Percentiles rank a stretch among this genome's conserved stretches.
Conservation (phyloP, 2,888 invertebrate genomes). For the Drosophila affinis region DNA sequence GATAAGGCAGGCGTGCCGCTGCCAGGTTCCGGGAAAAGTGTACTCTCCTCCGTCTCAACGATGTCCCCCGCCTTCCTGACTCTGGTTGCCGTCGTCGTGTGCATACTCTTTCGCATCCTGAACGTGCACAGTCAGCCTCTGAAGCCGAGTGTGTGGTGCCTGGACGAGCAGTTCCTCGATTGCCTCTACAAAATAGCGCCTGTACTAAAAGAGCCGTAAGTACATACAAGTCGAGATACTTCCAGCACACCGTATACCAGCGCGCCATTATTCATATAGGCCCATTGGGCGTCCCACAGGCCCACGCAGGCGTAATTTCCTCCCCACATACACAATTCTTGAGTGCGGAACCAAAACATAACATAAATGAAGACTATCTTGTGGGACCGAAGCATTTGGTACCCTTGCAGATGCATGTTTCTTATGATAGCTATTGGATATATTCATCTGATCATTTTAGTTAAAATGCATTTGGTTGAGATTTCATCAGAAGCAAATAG, state of each 20-base stretch:
- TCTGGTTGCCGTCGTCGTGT: slow-evolving; percentile 91
- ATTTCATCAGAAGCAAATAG: no score
- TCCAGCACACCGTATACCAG: background rate
- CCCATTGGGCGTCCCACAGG: background rate
- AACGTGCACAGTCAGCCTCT: slow-evolving; percentile 93
- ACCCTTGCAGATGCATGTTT: background rate
- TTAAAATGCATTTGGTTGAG: background rate
- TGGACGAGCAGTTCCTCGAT: slow-evolving; percentile 90
- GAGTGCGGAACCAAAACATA: background rate
- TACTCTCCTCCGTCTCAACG: slow-evolving; percentile 29
- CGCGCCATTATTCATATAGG: background rate
- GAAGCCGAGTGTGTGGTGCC: slow-evolving; percentile 90
- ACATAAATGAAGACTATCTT: background rate
- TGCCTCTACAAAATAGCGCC: slow-evolving; percentile 92
- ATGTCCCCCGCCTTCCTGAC: slow-evolving; percentile 94
- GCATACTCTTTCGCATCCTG: slow-evolving; percentile 92
- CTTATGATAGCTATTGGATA: no score
- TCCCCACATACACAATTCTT: background rate
- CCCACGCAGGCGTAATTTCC: background rate
- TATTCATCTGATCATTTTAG: background rate
- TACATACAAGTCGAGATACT: slow-evolving; percentile 83
- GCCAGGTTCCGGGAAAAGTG: slow-evolving; percentile 24
- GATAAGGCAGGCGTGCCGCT: slow-evolving; percentile 25
- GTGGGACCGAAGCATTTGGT: background rate
- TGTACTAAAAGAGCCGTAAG: slow-evolving; percentile 92